Conservation (phyloP, 2,797 vertebrate genomes). For the Adelosebastes latens region DNA sequence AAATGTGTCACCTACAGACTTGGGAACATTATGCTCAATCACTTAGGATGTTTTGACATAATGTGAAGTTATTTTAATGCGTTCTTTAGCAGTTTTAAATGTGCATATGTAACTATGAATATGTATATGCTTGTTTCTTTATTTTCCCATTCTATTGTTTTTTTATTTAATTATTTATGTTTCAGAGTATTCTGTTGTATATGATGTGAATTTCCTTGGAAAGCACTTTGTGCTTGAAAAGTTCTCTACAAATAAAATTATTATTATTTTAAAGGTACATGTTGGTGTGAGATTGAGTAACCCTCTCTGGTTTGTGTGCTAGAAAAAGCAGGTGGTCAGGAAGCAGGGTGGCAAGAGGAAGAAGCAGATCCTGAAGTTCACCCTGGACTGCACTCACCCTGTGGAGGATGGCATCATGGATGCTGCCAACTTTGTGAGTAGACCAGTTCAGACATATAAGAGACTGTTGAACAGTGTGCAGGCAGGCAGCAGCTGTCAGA, state of each 20-base stretch:
- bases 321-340: slow-evolving; percentile 88
- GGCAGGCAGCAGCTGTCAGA: background rate
- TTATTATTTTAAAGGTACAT: fast-evolving
- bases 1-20: fast-evolving
- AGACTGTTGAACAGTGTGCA: background rate
- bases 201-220: no score
- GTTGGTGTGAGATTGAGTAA: background rate
- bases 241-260: no score
- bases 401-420: slow-evolving; percentile 99
- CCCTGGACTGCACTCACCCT: slow-evolving; percentile 96
- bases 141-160: no score
- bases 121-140: no score
- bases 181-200: no score
- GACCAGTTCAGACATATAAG: background rate
- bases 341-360: slow-evolving; percentile 94
- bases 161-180: no score
- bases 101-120: no score
- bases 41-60: fast-evolving
- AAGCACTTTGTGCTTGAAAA: no score
- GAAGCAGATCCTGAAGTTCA: slow-evolving; percentile 97
- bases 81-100: background rate
- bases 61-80: background rate
- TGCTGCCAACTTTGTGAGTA: slow-evolving; percentile 96
- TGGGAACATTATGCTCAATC: fast-evolving
- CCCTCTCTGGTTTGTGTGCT: background rate